A percentile compares a stretch with the other conserved stretches of the same genome.
phyloP scores from a whole-genome alignment of 2,888 invertebrate species.

The Mechanitis mazaeus region DNA sequence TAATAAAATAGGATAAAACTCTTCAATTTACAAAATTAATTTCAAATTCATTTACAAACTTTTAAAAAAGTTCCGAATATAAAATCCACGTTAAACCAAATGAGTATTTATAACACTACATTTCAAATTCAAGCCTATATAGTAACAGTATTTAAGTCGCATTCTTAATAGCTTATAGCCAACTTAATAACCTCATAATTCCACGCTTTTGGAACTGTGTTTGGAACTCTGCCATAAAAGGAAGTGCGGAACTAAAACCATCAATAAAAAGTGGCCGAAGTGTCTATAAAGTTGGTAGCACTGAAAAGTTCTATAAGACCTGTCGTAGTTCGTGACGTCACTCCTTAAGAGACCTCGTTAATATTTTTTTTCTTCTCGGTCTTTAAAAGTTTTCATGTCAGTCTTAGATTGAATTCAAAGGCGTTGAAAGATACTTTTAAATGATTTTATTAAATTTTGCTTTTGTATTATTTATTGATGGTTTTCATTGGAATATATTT shows the following conservation, averaged over 20 bases:
- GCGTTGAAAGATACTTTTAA: too few relatives aligned
- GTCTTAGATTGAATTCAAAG: too few relatives aligned
- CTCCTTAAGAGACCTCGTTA: neutral
- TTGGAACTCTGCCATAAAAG: constrained; percentile 16
- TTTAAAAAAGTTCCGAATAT: too few relatives aligned
- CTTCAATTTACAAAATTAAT: too few relatives aligned
- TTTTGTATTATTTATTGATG: too few relatives aligned
- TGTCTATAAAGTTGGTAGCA: constrained; percentile 16
- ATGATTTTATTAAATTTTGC: too few relatives aligned
- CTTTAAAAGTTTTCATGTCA: neutral
- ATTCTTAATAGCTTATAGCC: neutral
- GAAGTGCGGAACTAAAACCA: constrained; percentile 10
- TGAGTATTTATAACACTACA: neutral
- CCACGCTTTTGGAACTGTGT: constrained; percentile 11
- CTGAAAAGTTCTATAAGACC: constrained; percentile 4
- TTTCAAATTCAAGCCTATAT: neutral
- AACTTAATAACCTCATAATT: constrained; percentile 6
- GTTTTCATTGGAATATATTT: too few relatives aligned
- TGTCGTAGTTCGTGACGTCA: neutral
- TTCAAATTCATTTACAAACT: too few relatives aligned
- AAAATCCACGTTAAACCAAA: too few relatives aligned
- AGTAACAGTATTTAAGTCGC: neutral
- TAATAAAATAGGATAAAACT: too few relatives aligned
- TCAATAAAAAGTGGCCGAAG: constrained; percentile 12
- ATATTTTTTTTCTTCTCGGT: neutral